These are phyloP conservation scores for Huso huso DNA, from an alignment of 2,797 vertebrate genomes.

Conservation along the genomic window DNA sequence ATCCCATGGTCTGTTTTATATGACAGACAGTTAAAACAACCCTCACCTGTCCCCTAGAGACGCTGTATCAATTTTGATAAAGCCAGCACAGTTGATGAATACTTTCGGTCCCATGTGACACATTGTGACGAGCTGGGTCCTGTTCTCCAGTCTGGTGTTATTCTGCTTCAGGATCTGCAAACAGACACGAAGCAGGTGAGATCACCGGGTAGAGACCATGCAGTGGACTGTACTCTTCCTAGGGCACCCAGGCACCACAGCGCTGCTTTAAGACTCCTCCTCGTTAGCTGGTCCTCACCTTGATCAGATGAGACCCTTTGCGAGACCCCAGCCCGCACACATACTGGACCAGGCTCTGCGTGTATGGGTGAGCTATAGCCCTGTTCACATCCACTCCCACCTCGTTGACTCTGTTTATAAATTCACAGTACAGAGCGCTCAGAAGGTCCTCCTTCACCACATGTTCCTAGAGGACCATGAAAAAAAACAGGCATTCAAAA, in stretches of 20 bases:
- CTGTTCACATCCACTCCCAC: constrained; percentile 96
- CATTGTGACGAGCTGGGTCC: constrained; percentile 97
- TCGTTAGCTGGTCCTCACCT: constrained; percentile 57
- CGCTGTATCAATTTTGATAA: constrained; percentile 97
- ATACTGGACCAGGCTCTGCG: constrained; percentile 91
- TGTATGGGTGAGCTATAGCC: constrained; percentile 89
- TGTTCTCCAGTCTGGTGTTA: constrained; percentile 93
- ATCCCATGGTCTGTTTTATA: too few relatives aligned
- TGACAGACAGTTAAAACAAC: too few relatives aligned
- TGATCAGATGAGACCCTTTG: constrained; percentile 91
- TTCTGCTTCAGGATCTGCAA: constrained; percentile 94
- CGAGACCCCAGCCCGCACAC: constrained; percentile 91
- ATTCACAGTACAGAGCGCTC: constrained; percentile 85
- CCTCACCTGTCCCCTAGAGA: constrained; percentile 90
- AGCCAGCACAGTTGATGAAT: constrained; percentile 98
- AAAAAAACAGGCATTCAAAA: neutral
- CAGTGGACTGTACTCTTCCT: neutral
- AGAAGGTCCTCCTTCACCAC: constrained; percentile 95
- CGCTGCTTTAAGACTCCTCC: neutral
- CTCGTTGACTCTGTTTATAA: constrained; percentile 97
- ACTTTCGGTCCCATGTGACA: constrained; percentile 99
- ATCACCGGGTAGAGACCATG: neutral
- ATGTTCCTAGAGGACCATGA: constrained; percentile 67
- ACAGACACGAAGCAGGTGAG: neutral
- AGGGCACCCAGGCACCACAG: neutral